These are phyloP conservation scores for Mormoops blainvillei DNA, from an alignment of 2,113 vertebrate species.

Conservation along the genomic window DNA sequence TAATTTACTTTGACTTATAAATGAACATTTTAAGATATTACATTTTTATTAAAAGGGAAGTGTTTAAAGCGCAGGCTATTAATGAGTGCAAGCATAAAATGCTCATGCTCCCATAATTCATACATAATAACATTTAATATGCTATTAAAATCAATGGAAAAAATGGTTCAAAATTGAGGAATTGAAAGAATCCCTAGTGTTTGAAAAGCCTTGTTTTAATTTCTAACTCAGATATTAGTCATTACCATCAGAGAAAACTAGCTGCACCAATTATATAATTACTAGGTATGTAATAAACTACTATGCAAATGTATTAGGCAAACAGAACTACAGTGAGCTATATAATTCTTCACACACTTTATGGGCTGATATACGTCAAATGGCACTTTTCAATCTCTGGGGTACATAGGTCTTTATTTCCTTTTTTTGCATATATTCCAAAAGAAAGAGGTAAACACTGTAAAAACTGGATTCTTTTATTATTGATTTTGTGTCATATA, in stretches of 20 bases:
- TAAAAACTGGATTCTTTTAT: not conserved
- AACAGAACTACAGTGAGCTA: not conserved
- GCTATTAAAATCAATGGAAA: not conserved
- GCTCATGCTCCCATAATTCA: not conserved
- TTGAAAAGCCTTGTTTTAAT: not conserved
- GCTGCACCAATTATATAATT: slow-evolving; percentile 19
- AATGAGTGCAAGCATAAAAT: not conserved
- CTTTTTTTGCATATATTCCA: not conserved
- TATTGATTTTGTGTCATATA: not conserved
- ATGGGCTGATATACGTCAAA: not conserved
- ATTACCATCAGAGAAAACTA: not conserved
- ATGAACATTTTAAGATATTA: not conserved
- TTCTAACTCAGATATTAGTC: not conserved
- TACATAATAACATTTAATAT: not conserved
- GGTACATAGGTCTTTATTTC: slow-evolving; percentile 13
- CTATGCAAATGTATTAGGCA: not conserved
- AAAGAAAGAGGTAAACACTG: not conserved
- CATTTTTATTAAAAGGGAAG: not conserved
- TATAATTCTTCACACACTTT: not conserved
- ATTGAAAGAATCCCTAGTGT: not conserved
- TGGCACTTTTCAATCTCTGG: not conserved
- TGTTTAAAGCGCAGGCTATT: not conserved
- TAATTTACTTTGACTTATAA: not conserved
- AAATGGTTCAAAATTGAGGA: not conserved
- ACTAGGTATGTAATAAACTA: not conserved